Evolutionary conservation across 2,113 vertebrate genomes (phyloP).

Genomic region (Thinocorus orbignyianus): DNA sequence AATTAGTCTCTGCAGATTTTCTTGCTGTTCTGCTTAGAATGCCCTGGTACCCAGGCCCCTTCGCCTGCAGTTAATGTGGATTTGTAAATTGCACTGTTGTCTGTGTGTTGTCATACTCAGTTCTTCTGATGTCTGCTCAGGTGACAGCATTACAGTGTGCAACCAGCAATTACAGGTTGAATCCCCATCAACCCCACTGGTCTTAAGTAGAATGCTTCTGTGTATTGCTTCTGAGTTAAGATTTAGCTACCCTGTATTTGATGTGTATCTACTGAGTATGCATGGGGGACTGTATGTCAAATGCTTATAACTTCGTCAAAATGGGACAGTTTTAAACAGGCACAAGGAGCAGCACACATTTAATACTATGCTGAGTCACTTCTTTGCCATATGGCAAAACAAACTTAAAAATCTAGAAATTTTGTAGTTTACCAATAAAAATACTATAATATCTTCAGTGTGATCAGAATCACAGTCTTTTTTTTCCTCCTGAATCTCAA

Average conservation of each 20-base stretch:
- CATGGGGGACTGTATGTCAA: not conserved
- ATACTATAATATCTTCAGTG: not conserved
- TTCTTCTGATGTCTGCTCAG: not conserved
- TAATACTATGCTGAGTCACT: not conserved
- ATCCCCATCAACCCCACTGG: not conserved
- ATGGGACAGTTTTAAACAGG: not conserved
- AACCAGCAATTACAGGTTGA: not conserved
- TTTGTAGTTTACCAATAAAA: not conserved
- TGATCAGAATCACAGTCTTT: not conserved
- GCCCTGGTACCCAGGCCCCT: not conserved
- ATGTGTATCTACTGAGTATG: too few species aligned
- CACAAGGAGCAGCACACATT: not conserved
- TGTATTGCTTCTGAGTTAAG: not conserved
- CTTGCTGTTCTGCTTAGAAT: not conserved
- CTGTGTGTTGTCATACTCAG: not conserved
- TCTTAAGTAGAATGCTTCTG: not conserved
- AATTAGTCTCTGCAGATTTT: not conserved
- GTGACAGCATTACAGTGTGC: not conserved
- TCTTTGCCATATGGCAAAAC: not conserved
- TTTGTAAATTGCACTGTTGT: not conserved
- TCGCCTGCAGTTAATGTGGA: not conserved
- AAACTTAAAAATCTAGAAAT: not conserved
- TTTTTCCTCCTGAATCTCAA: not conserved
- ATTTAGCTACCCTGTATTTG: not conserved
- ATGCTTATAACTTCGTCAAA: not conserved